Conservation (phyloP, 2,888 invertebrate species). For the Lycophotia porphyrea region DNA sequence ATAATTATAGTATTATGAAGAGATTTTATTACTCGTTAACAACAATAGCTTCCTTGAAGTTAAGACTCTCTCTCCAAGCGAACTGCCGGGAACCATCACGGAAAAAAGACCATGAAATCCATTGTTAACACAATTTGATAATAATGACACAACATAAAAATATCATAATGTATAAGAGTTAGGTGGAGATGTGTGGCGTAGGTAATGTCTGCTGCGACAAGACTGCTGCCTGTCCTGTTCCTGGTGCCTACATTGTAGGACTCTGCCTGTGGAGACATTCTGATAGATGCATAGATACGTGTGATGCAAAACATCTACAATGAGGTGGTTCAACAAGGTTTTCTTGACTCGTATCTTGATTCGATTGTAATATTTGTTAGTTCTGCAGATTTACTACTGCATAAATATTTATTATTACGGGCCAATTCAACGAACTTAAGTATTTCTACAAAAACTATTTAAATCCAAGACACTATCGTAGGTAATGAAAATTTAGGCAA, state of each 20-base stretch:
- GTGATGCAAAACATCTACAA: constrained; percentile 44
- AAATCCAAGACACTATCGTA: background rate
- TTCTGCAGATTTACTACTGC: background rate
- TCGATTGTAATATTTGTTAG: background rate
- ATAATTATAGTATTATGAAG: constrained; percentile 85
- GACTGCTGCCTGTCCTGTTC: constrained; percentile 23
- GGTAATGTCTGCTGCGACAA: constrained; percentile 14
- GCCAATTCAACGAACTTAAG: background rate
- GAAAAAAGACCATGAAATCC: constrained; percentile 84
- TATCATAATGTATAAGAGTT: constrained; percentile 54
- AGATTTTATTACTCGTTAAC: constrained; percentile 94
- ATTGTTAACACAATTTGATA: constrained; percentile 77
- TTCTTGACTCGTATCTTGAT: constrained; percentile 20
- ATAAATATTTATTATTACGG: background rate
- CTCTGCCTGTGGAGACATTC: constrained; percentile 22
- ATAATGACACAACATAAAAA: constrained; percentile 62
- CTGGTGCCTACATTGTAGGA: constrained; percentile 41
- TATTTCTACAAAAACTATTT: background rate
- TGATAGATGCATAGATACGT: constrained; percentile 23
- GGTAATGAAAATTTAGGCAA: background rate
- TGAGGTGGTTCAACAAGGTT: constrained; percentile 34
- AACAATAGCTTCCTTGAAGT: constrained; percentile 99
- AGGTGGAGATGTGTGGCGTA: constrained; percentile 38
- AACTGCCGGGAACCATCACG: constrained; percentile 91
- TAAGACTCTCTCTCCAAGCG: constrained; percentile 98